Evolutionary conservation across 2,888 invertebrate genomes (phyloP).

Genomic region (Caenorhabditis zanzibari): DNA sequence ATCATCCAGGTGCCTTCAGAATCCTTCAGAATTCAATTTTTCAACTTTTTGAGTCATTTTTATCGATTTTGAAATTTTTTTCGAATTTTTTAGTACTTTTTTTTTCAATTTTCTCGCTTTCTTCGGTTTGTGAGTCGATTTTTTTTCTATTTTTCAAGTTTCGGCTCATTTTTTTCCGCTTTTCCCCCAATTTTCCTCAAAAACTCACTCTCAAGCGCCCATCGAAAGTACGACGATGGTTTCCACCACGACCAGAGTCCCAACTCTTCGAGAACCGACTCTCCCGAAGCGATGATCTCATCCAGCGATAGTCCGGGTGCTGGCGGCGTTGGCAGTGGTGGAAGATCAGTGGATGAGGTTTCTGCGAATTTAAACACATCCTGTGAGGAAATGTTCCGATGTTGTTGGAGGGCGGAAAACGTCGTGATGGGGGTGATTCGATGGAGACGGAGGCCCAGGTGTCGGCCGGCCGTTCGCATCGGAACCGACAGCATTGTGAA

Average conservation of each 20-base stretch:
- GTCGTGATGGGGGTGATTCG: not conserved
- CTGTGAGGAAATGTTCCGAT: slow-evolving; percentile 61
- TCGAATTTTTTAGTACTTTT: too few relatives aligned
- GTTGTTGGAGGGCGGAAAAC: slow-evolving; percentile 15
- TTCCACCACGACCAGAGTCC: slow-evolving; percentile 86
- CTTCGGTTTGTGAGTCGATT: too few relatives aligned
- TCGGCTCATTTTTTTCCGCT: not conserved
- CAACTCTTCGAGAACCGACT: slow-evolving; percentile 79
- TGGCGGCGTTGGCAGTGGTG: slow-evolving; percentile 70
- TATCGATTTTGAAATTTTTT: too few relatives aligned
- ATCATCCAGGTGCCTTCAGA: too few relatives aligned
- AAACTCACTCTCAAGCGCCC: slow-evolving; percentile 87
- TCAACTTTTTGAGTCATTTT: too few relatives aligned
- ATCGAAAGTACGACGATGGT: slow-evolving; percentile 91
- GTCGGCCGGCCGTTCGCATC: slow-evolving; percentile 51
- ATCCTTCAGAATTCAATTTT: too few relatives aligned
- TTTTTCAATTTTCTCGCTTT: too few relatives aligned
- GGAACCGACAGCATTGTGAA: slow-evolving; percentile 74
- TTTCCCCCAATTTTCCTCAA: not conserved
- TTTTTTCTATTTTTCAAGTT: too few relatives aligned
- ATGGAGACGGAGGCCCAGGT: slow-evolving; percentile 13
- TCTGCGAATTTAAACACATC: slow-evolving; percentile 70
- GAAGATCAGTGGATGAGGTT: slow-evolving; percentile 42
- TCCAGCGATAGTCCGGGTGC: slow-evolving; percentile 61
- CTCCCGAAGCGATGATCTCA: slow-evolving; percentile 67